Evolutionary conservation across 2,797 vertebrate species (phyloP).

Genomic region (Florisuga fusca): DNA sequence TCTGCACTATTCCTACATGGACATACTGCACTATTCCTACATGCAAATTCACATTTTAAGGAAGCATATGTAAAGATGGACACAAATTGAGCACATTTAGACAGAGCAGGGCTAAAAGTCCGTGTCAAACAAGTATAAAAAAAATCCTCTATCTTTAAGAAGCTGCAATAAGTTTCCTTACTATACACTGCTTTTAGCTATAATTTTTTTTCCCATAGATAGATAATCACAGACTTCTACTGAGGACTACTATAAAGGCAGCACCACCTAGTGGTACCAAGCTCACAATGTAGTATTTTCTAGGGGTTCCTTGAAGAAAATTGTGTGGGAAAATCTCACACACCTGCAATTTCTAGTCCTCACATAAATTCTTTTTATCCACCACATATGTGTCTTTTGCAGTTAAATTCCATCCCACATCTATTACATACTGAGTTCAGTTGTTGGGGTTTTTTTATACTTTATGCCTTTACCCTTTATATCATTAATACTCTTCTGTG

Average conservation of each 20-base stretch:
- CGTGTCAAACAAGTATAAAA: background rate
- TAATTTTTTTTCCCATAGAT: rapidly evolving
- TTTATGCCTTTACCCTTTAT: background rate
- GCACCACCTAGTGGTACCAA: conserved; percentile 63
- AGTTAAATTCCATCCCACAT: background rate
- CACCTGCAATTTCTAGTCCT: background rate
- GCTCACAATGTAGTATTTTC: background rate
- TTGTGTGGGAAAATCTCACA: background rate
- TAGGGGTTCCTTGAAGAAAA: background rate
- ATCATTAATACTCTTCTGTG: background rate
- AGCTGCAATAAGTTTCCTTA: background rate
- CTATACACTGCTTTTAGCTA: background rate
- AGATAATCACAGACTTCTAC: background rate
- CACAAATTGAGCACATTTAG: background rate
- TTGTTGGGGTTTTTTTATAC: background rate
- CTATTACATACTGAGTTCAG: background rate
- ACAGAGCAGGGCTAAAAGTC: background rate
- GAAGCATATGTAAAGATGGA: background rate
- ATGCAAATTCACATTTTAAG: background rate
- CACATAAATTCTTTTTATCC: background rate
- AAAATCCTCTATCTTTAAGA: background rate
- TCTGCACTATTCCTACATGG: background rate
- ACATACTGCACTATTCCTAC: background rate
- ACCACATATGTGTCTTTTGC: background rate
- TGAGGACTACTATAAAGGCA: conserved; percentile 2